Conservation (phyloP, 2,113 vertebrate species). For the Toxostoma redivivum region DNA sequence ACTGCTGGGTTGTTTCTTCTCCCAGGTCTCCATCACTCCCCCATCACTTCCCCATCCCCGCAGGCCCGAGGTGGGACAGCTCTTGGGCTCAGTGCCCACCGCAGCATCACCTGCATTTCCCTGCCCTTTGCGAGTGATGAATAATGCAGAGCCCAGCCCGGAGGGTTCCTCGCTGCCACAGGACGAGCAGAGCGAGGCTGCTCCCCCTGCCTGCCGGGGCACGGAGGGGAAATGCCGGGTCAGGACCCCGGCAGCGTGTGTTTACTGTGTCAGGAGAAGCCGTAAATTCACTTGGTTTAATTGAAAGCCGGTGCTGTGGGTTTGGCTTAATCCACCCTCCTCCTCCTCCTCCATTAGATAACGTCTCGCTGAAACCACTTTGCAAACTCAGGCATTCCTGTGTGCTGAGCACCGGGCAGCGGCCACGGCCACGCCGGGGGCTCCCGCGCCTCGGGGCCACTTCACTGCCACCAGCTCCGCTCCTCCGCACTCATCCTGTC, state of each 20-base stretch:
- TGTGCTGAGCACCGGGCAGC: conserved; percentile 33
- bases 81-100: fast-evolving
- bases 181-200: not conserved
- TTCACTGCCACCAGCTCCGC: fast-evolving
- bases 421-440: not conserved
- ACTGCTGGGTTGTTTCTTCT: not conserved
- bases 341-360: conserved; percentile 68
- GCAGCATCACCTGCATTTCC: not conserved
- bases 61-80: not conserved
- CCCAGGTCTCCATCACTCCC: not conserved
- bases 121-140: not conserved
- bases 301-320: conserved; percentile 66
- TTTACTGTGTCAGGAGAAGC: conserved; percentile 35
- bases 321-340: conserved; percentile 56
- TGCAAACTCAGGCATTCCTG: conserved; percentile 69
- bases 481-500: not conserved
- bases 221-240: not conserved
- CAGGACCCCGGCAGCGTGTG: not conserved
- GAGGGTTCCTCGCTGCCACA: fast-evolving
- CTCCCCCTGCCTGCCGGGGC: not conserved
- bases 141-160: not conserved
- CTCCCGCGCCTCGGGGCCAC: not conserved
- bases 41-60: not conserved
- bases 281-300: conserved; percentile 29
- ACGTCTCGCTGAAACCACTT: conserved; percentile 68